Conservation (phyloP, 2,113 vertebrate genomes). For the Dunckerocampus dactyliophorus region DNA sequence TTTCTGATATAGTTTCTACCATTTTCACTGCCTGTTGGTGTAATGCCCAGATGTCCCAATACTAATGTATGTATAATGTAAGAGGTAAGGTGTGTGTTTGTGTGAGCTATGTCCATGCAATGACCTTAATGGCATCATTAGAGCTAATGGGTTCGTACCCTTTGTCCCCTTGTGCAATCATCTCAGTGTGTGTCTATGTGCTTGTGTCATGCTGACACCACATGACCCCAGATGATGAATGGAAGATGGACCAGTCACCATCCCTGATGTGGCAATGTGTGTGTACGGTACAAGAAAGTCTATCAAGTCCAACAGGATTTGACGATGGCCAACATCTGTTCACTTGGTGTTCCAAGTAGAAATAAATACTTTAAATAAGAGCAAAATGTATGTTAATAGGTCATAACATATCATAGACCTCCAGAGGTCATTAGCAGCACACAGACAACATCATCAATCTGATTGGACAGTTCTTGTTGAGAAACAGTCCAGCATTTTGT, state of each 20-base stretch:
- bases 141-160: slow-evolving; percentile 66
- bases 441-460: no score
- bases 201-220: slow-evolving; percentile 50
- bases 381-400: no score
- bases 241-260: slow-evolving; percentile 46
- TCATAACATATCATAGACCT: no score
- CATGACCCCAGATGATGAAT: slow-evolving; percentile 62
- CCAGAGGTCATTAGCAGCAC: no score
- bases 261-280: slow-evolving; percentile 49
- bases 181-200: slow-evolving; percentile 21
- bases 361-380: no score
- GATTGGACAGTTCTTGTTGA: no score
- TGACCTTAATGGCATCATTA: slow-evolving; percentile 70
- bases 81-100: slow-evolving; percentile 15
- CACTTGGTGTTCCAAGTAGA: no score
- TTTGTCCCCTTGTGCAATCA: slow-evolving; percentile 51
- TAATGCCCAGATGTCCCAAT: background rate
- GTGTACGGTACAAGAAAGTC: slow-evolving; percentile 26
- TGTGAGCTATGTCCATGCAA: slow-evolving; percentile 32
- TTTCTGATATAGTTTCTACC: background rate
- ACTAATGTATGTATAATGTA: background rate
- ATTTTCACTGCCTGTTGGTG: background rate
- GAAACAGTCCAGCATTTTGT: no score
- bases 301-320: background rate
- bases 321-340: background rate